phyloP scores from a whole-genome alignment of 2,113 vertebrate species.

The Azemiops feae region DNA sequence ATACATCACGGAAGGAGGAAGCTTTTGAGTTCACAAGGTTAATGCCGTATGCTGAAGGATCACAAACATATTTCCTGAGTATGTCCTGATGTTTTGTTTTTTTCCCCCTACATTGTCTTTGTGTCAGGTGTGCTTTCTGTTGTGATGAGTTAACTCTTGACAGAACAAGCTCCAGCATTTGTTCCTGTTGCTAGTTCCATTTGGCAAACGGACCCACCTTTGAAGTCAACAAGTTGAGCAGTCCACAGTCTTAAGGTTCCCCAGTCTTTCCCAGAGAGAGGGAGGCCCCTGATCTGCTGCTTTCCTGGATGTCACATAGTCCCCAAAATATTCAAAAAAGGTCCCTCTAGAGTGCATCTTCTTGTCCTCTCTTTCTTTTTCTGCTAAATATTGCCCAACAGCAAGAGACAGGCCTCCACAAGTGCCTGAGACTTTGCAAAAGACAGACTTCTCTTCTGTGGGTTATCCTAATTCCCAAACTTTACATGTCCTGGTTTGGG shows the following conservation, averaged over 20 bases:
- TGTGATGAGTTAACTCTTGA: background rate
- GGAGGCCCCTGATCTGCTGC: background rate
- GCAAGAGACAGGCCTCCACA: background rate
- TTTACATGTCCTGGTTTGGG: background rate
- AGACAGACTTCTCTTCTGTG: background rate
- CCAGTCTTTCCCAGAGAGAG: background rate
- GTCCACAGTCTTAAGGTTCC: background rate
- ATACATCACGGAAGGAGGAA: too few relatives aligned
- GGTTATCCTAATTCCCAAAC: background rate
- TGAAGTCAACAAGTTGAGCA: background rate
- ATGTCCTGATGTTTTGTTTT: background rate
- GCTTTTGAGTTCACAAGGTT: too few relatives aligned
- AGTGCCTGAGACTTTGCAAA: too few relatives aligned
- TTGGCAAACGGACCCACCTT: background rate
- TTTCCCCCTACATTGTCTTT: background rate
- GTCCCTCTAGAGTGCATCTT: background rate
- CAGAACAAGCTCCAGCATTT: background rate
- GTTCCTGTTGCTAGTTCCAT: background rate
- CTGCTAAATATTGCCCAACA: background rate
- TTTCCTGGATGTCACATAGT: background rate
- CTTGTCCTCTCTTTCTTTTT: background rate
- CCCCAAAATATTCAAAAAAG: background rate
- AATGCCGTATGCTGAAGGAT: background rate
- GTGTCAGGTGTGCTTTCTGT: background rate
- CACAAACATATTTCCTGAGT: background rate